A percentile compares a stretch with the other conserved stretches of the same genome.
These are phyloP conservation scores for Pampus argenteus DNA, from an alignment of 2,797 vertebrate species.

Conservation along the genomic window DNA sequence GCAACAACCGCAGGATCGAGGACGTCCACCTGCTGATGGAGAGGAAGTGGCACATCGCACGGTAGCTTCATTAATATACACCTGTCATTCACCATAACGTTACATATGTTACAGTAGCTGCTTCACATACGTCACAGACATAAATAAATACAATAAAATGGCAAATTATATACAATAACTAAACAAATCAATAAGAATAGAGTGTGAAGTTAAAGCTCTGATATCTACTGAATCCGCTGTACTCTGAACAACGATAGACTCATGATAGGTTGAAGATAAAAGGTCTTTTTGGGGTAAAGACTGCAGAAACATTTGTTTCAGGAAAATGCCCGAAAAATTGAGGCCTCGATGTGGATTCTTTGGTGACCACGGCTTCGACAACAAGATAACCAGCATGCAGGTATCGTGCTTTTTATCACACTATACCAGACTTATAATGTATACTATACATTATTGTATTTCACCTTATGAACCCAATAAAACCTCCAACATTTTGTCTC, in stretches of 20 bases:
- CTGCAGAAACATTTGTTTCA: constrained; percentile 49
- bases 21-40: constrained; percentile 96
- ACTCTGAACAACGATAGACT: too few relatives aligned
- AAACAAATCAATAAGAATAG: too few relatives aligned
- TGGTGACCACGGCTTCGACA: constrained; percentile 98
- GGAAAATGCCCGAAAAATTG: constrained; percentile 88
- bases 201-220: too few relatives aligned
- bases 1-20: constrained; percentile 95
- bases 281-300: neutral
- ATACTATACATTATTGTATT: neutral
- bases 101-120: neutral
- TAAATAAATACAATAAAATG: too few relatives aligned
- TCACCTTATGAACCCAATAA: neutral
- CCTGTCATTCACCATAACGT: too few relatives aligned
- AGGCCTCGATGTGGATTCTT: constrained; percentile 90
- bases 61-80: too few relatives aligned
- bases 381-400: constrained; percentile 98
- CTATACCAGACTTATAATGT: neutral
- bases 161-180: too few relatives aligned
- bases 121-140: too few relatives aligned
- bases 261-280: too few relatives aligned
- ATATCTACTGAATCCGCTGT: too few relatives aligned
- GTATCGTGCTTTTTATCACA: constrained; percentile 70
- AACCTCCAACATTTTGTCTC: too few relatives aligned
- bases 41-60: constrained; percentile 94